These are phyloP conservation scores for Trypoxylon attenuatum DNA, from an alignment of 2,888 invertebrate genomes.

Conservation along the genomic window DNA sequence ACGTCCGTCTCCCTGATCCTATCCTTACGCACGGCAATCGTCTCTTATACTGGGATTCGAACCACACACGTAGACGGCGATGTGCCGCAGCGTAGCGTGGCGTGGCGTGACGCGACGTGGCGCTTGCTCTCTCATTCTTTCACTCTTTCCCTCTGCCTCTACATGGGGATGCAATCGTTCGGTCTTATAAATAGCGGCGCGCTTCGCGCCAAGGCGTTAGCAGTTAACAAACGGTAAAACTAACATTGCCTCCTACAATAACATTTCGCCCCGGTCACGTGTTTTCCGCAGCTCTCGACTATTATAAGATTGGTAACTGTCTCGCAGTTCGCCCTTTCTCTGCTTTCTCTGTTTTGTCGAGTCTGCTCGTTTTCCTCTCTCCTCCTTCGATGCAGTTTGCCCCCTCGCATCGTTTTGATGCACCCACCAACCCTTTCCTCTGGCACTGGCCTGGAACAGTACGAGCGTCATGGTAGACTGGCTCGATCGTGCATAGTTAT, in stretches of 20 bases:
- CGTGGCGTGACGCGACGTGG: too few species aligned
- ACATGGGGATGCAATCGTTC: constrained; percentile 53
- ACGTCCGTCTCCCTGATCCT: constrained; percentile 44
- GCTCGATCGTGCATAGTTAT: constrained; percentile 16
- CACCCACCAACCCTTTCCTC: neutral
- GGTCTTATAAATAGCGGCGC: constrained; percentile 68
- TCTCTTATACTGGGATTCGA: constrained; percentile 30
- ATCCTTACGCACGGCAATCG: constrained; percentile 43
- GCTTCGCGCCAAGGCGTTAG: constrained; percentile 55
- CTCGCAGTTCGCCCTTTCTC: constrained; percentile 23
- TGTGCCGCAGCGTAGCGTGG: too few species aligned
- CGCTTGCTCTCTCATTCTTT: constrained; percentile 5
- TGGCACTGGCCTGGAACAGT: neutral
- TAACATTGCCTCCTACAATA: constrained; percentile 71
- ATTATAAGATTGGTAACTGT: constrained; percentile 63
- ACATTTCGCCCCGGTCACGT: constrained; percentile 74
- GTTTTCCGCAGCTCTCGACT: constrained; percentile 66
- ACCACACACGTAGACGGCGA: constrained; percentile 68
- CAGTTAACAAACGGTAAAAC: constrained; percentile 72
- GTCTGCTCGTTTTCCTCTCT: neutral
- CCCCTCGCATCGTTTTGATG: constrained; percentile 8
- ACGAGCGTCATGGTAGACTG: constrained; percentile 2
- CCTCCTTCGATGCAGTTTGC: constrained; percentile 13
- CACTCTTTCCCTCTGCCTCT: neutral
- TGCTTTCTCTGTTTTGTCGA: neutral